phyloP scores from a whole-genome alignment of 1,140 invertebrate species.

The Saccostrea echinata region DNA sequence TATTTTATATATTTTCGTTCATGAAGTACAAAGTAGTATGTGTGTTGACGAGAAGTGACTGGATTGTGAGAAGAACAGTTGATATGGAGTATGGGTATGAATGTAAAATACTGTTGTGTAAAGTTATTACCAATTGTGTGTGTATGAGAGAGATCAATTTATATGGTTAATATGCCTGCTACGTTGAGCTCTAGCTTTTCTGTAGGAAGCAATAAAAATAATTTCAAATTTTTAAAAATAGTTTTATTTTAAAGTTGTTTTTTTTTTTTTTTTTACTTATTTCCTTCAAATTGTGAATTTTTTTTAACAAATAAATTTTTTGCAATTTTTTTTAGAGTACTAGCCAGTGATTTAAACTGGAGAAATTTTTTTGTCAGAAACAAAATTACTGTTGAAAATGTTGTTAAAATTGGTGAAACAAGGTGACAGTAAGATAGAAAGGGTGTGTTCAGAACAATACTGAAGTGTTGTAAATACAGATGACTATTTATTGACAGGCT shows the following conservation, averaged over 20 bases:
- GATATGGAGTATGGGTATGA: neutral
- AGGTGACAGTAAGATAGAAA: neutral
- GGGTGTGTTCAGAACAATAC: neutral
- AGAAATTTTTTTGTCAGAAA: neutral
- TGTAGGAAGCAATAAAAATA: neutral
- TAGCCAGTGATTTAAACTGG: neutral
- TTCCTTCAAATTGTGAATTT: neutral
- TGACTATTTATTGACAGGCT: slow-evolving; percentile 20
- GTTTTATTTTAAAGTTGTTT: neutral
- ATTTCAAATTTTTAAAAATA: neutral
- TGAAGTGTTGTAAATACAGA: slow-evolving; percentile 20
- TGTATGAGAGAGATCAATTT: neutral
- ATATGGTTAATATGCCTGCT: neutral
- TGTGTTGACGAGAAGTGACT: neutral
- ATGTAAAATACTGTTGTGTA: neutral
- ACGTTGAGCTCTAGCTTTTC: neutral
- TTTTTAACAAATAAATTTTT: neutral
- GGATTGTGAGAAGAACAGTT: neutral
- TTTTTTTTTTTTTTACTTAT: neutral
- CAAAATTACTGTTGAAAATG: no score
- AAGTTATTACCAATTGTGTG: neutral
- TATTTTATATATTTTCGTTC: neutral
- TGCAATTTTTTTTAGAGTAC: neutral
- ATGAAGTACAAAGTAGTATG: neutral
- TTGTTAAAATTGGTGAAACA: neutral